A percentile compares a stretch with the other conserved stretches of the same genome.
Evolutionary conservation across 2,797 vertebrate species (phyloP).

Genomic region (Gymnocypris eckloni): DNA sequence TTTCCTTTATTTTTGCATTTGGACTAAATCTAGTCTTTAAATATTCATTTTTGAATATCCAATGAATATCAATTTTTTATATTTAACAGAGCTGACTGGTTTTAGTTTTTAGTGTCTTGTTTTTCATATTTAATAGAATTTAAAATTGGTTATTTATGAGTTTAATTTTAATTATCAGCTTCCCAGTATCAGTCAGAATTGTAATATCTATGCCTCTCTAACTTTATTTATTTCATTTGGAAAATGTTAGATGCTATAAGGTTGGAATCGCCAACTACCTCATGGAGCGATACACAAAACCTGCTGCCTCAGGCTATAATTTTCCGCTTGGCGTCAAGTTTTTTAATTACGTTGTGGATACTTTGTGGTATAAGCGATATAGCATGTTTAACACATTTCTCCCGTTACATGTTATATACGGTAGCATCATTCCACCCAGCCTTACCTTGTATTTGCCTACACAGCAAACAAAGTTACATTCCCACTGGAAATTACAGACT

Average conservation of each 20-base stretch:
- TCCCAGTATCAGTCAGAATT: not conserved
- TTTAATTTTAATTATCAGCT: not conserved
- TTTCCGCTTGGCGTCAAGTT: slow-evolving; percentile 8
- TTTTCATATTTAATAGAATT: not conserved
- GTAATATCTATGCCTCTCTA: not conserved
- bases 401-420: not conserved
- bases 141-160: not conserved
- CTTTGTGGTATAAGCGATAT: not conserved
- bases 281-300: not conserved
- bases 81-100: not conserved
- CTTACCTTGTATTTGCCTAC: slow-evolving; percentile 18
- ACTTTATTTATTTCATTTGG: not conserved
- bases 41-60: too few species aligned
- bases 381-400: slow-evolving; percentile 17
- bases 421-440: not conserved
- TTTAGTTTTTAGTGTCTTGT: not conserved
- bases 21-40: not conserved
- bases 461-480: slow-evolving; percentile 9
- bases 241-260: not conserved
- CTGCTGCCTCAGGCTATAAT: slow-evolving; percentile 16
- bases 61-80: not conserved
- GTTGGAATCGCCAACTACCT: not conserved
- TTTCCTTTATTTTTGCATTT: not conserved
- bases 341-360: slow-evolving; percentile 14
- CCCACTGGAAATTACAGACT: slow-evolving; percentile 17